A percentile compares a stretch with the other conserved stretches of the same genome.
Evolutionary conservation across 2,113 vertebrate species (phyloP).

Genomic region (Vicugna pacos): DNA sequence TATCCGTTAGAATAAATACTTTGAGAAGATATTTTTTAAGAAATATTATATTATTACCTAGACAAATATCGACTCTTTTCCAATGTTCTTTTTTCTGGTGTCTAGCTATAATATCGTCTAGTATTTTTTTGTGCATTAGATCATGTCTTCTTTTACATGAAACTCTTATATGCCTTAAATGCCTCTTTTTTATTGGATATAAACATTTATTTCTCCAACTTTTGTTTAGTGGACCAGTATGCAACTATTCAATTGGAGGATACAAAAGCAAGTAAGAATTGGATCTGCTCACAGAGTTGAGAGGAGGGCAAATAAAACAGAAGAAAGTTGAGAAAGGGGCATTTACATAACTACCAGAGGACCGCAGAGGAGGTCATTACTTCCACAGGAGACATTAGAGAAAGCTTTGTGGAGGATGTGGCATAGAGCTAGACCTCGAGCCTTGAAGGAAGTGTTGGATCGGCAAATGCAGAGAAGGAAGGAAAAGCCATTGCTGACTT

Average conservation of each 20-base stretch:
- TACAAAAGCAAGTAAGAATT: not conserved
- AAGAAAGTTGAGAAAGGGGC: not conserved
- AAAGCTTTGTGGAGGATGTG: constrained; percentile 51
- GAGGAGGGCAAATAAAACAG: not conserved
- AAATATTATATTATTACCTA: not conserved
- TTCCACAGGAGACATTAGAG: constrained; percentile 24
- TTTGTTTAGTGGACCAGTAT: constrained; percentile 16
- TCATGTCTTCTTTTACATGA: not conserved
- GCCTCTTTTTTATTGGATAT: not conserved
- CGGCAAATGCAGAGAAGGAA: constrained; percentile 64
- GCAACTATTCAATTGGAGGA: not conserved
- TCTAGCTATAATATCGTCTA: not conserved
- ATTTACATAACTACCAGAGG: not conserved
- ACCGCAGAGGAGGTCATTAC: not conserved
- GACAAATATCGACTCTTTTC: constrained; percentile 22
- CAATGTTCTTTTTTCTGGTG: not conserved
- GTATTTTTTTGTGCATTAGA: constrained; percentile 17
- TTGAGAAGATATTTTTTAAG: not conserved
- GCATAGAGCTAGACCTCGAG: constrained; percentile 17
- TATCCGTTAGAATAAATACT: constrained; percentile 34
- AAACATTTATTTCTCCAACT: not conserved
- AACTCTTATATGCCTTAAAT: not conserved
- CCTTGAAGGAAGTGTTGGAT: constrained; percentile 28
- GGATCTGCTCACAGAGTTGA: not conserved
- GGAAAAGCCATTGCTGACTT: constrained; percentile 33